Conservation (phyloP, 2,797 vertebrate species). For the Sus cebifrons region DNA sequence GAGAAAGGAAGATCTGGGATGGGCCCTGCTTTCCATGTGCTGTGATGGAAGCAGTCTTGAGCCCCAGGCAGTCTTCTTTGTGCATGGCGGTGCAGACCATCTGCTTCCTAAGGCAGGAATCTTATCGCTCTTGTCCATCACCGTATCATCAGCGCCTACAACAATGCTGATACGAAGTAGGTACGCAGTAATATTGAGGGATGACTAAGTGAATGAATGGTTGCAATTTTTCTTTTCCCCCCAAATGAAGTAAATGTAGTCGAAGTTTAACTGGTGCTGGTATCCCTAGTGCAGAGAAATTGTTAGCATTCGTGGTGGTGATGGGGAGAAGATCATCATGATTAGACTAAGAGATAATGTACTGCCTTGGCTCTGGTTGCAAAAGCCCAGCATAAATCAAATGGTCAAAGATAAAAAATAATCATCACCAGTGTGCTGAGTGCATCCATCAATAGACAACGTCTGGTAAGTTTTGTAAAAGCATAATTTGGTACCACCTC, state of each 20-base stretch:
- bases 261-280: not conserved
- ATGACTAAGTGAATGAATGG: not conserved
- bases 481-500: not conserved
- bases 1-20: not conserved
- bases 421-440: not conserved
- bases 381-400: constrained; percentile 2
- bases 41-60: not conserved
- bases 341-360: not conserved
- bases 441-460: not conserved
- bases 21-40: not conserved
- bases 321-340: not conserved
- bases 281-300: not conserved
- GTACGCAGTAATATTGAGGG: not conserved
- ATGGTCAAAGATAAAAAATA: not conserved
- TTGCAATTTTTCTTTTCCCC: not conserved
- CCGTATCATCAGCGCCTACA: not conserved
- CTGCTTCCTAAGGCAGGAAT: not conserved
- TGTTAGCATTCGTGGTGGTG: not conserved
- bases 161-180: not conserved
- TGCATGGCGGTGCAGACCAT: not conserved
- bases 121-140: not conserved
- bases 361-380: not conserved
- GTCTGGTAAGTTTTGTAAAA: not conserved
- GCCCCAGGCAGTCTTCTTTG: not conserved
- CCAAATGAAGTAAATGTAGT: not conserved